phyloP scores from a whole-genome alignment of 2,113 vertebrate genomes.

The Chlamydotis undulata region DNA sequence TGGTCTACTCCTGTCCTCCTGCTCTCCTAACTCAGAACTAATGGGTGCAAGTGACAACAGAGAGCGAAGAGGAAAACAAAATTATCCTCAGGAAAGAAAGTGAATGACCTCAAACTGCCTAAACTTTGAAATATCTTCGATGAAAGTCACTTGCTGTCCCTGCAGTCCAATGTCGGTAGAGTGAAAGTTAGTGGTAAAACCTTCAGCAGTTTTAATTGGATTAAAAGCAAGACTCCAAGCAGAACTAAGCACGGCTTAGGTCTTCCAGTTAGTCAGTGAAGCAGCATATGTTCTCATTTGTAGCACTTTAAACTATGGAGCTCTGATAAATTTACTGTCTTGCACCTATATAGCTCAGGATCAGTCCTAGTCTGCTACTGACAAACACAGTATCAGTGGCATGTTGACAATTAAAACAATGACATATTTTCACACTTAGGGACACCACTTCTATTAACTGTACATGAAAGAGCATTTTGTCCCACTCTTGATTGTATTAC shows the following conservation, averaged over 20 bases:
- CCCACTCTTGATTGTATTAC: not conserved
- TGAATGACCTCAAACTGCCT: not conserved
- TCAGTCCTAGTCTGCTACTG: not conserved
- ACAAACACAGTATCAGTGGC: not conserved
- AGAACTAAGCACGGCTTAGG: not conserved
- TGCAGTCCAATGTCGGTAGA: not conserved
- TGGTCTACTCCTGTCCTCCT: not conserved
- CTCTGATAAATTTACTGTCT: not conserved
- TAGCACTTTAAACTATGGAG: not conserved
- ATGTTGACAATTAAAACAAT: not conserved
- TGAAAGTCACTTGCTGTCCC: not conserved
- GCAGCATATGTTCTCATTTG: not conserved
- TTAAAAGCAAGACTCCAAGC: not conserved
- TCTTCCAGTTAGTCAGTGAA: not conserved
- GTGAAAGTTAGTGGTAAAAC: not conserved
- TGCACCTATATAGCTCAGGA: not conserved
- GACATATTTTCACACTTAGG: not conserved
- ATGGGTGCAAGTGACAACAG: not conserved
- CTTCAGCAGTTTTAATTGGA: not conserved
- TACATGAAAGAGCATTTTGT: not conserved
- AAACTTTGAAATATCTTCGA: not conserved
- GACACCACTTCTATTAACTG: not conserved
- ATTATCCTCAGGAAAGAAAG: not conserved
- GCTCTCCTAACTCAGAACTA: not conserved
- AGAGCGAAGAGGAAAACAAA: not conserved